These are phyloP conservation scores for Habroteleia sp. DNA, from an alignment of 2,888 invertebrate species.

Conservation along the genomic window DNA sequence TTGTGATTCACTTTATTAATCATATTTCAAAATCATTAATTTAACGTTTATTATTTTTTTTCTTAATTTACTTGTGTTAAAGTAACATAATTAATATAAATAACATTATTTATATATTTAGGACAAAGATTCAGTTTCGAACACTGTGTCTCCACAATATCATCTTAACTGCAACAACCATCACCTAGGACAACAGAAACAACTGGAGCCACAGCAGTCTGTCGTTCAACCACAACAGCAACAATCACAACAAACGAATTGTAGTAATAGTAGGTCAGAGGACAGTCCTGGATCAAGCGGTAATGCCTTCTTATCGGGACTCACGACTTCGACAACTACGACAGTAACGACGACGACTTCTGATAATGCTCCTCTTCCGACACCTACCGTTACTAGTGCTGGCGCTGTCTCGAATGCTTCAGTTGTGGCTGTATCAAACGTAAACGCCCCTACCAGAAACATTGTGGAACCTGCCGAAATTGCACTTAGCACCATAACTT, in stretches of 20 bases:
- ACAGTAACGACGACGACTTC: constrained; percentile 47
- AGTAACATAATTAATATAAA: not conserved
- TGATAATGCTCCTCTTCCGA: constrained; percentile 36
- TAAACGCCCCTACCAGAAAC: constrained; percentile 33
- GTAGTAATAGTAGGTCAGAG: constrained; percentile 76
- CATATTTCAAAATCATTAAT: too few species aligned
- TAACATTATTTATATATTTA: constrained; percentile 8
- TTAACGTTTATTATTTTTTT: too few species aligned
- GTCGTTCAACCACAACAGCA: constrained; percentile 29
- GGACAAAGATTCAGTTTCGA: constrained; percentile 53
- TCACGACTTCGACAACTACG: constrained; percentile 54
- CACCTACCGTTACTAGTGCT: constrained; percentile 52
- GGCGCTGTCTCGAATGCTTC: constrained; percentile 59
- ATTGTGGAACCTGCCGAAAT: constrained; percentile 76
- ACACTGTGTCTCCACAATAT: constrained; percentile 61
- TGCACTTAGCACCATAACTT: constrained; percentile 81
- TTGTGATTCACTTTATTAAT: too few species aligned
- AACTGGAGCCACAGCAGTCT: constrained; percentile 61
- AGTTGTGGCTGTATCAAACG: constrained; percentile 46
- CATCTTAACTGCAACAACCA: constrained; percentile 60
- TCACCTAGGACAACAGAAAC: constrained; percentile 43
- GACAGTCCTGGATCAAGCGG: constrained; percentile 74
- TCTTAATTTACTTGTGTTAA: too few species aligned
- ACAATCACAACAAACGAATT: constrained; percentile 65
- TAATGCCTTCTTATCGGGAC: constrained; percentile 56